Evolutionary conservation across 2,888 invertebrate genomes (phyloP).

Genomic region (Xestia ashworthii): DNA sequence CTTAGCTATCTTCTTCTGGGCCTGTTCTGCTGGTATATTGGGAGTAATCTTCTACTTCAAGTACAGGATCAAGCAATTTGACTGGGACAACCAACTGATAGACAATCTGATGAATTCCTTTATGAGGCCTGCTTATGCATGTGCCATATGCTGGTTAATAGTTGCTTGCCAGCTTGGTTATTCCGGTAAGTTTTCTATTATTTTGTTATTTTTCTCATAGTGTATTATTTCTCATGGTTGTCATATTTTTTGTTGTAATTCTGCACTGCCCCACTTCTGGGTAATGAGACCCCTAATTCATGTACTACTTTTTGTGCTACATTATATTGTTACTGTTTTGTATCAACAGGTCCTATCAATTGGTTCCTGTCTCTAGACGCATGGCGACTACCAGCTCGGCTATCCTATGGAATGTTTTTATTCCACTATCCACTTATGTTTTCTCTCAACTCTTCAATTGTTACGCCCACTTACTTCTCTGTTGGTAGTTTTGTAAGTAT

Average conservation of each 20-base stretch:
- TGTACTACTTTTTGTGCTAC: not conserved
- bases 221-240: not conserved
- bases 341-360: slow-evolving; percentile 57
- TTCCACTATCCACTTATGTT: slow-evolving; percentile 75
- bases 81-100: slow-evolving; percentile 58
- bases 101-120: slow-evolving; percentile 71
- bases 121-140: slow-evolving; percentile 74
- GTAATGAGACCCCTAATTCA: not conserved
- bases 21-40: slow-evolving; percentile 31
- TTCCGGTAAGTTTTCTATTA: slow-evolving; percentile 67
- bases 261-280: not conserved
- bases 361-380: slow-evolving; percentile 78
- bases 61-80: slow-evolving; percentile 44
- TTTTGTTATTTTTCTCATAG: not conserved
- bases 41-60: slow-evolving; percentile 51
- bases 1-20: slow-evolving; percentile 48
- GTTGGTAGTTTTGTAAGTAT: slow-evolving; percentile 47
- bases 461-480: slow-evolving; percentile 46
- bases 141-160: slow-evolving; percentile 77
- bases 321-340: not conserved
- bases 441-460: slow-evolving; percentile 30
- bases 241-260: not conserved
- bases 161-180: slow-evolving; percentile 77
- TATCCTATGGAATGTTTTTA: slow-evolving; percentile 83
- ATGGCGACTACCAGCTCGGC: slow-evolving; percentile 73